phyloP scores from a whole-genome alignment of 2,888 invertebrate genomes.

The Brenthis hecate region DNA sequence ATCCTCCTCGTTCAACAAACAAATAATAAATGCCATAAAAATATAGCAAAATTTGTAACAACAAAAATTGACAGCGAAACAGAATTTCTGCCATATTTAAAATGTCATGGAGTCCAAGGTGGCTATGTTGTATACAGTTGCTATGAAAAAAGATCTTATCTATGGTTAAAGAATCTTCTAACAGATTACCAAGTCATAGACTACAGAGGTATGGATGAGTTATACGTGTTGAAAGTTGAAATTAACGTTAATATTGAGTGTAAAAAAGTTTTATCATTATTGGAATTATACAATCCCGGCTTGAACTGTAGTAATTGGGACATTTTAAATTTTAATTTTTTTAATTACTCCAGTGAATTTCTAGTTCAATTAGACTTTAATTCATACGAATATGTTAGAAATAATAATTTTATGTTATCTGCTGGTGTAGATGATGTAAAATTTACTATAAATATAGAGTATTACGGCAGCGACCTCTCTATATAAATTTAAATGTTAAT shows the following conservation, averaged over 20 bases:
- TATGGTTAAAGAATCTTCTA: constrained; percentile 45
- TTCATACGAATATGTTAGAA: constrained; percentile 51
- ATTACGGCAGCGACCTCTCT: background rate
- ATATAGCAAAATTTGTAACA: constrained; percentile 46
- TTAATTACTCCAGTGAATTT: constrained; percentile 36
- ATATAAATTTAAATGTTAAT: too few relatives aligned
- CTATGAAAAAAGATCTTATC: constrained; percentile 48
- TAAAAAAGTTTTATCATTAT: constrained; percentile 46
- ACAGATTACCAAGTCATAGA: constrained; percentile 38
- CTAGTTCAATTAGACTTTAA: constrained; percentile 49
- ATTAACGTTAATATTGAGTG: constrained; percentile 47
- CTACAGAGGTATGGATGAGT: constrained; percentile 22
- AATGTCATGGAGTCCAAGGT: constrained; percentile 58
- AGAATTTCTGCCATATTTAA: constrained; percentile 49
- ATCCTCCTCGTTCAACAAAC: constrained; percentile 4
- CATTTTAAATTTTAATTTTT: constrained; percentile 36
- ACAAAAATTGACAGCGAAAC: constrained; percentile 41
- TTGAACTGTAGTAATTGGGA: constrained; percentile 53
- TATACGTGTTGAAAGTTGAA: constrained; percentile 47
- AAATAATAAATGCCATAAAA: constrained; percentile 26
- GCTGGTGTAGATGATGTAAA: constrained; percentile 57
- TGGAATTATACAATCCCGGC: constrained; percentile 53
- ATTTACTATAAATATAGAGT: constrained; percentile 41
- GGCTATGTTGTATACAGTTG: constrained; percentile 57
- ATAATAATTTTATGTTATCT: constrained; percentile 49